phyloP scores from a whole-genome alignment of 2,888 invertebrate genomes.

The Sinotaia quadrata region DNA sequence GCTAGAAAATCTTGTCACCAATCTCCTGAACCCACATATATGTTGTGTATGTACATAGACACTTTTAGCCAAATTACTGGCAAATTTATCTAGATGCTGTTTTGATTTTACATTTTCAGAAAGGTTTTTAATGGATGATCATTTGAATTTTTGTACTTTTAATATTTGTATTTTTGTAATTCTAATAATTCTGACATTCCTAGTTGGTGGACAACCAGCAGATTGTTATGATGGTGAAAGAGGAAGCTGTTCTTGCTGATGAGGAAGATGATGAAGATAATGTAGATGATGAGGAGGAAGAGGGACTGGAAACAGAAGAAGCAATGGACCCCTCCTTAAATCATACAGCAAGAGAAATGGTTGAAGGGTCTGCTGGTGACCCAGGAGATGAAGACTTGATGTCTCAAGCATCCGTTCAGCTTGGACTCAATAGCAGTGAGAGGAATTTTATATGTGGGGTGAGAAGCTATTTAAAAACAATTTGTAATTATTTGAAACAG shows the following conservation, averaged over 20 bases:
- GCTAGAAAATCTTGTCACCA: no score
- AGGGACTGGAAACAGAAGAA: background rate
- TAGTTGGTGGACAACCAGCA: constrained; percentile 11
- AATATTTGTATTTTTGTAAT: no score
- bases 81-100: no score
- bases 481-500: background rate
- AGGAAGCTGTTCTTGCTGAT: background rate
- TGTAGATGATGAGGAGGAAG: constrained; percentile 10
- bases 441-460: constrained; percentile 35
- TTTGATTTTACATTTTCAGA: no score
- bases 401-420: constrained; percentile 23
- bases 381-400: constrained; percentile 32
- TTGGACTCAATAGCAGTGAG: constrained; percentile 9
- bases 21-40: no score
- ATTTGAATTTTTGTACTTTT: no score
- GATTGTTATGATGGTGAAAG: constrained; percentile 22
- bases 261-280: constrained; percentile 17
- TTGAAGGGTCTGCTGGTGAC: constrained; percentile 15
- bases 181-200: no score
- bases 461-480: background rate
- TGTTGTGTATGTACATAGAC: no score
- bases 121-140: no score
- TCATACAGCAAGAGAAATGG: background rate
- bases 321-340: background rate
- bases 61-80: no score